Evolutionary conservation across 2,113 vertebrate genomes (phyloP).

Genomic region (Peromyscus polionotus): DNA sequence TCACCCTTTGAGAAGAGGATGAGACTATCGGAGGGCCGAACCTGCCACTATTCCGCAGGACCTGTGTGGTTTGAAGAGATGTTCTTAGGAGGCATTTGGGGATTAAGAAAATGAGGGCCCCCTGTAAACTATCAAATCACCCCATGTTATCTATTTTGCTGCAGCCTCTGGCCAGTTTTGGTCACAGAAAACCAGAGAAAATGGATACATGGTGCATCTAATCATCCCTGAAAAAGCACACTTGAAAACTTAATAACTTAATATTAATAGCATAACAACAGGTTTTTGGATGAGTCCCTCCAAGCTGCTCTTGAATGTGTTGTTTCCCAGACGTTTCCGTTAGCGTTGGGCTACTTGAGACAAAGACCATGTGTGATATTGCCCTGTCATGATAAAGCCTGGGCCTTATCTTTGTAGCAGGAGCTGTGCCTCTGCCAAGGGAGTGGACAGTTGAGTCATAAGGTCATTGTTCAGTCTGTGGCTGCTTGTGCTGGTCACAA

Average conservation of each 20-base stretch:
- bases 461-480: constrained; percentile 64
- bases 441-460: constrained; percentile 59
- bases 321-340: constrained; percentile 45
- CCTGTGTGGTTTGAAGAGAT: constrained; percentile 18
- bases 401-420: constrained; percentile 39
- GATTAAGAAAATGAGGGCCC: not conserved
- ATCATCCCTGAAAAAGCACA: not conserved
- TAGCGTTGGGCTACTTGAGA: constrained; percentile 28
- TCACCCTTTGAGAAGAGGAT: not conserved
- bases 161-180: not conserved
- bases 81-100: not conserved
- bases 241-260: not conserved
- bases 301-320: not conserved
- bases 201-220: not conserved
- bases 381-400: not conserved
- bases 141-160: not conserved
- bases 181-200: not conserved
- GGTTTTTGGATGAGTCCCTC: not conserved
- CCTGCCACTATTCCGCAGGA: not conserved
- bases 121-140: not conserved
- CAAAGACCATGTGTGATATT: constrained; percentile 34
- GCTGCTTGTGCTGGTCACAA: constrained; percentile 37
- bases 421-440: constrained; percentile 3
- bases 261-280: not conserved
- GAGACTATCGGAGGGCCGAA: not conserved